Conservation (phyloP, 64 coral and sea anemone species). For the Montipora efflorescens region DNA sequence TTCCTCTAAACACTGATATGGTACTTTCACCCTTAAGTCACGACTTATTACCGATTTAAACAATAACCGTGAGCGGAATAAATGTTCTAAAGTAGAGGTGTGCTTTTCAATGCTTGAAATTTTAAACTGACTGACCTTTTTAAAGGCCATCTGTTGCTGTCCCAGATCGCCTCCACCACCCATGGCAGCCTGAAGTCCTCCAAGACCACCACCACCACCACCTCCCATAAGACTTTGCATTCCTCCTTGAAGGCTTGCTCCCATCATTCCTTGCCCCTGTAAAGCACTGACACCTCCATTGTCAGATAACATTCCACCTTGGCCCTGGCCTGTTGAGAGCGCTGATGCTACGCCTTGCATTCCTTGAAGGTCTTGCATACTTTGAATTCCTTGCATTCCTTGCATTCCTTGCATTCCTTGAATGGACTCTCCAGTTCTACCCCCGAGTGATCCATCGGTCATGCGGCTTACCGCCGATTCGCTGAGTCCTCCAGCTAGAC, state of each 20-base stretch:
- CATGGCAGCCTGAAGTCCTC: not conserved
- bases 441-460: constrained; percentile 2
- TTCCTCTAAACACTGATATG: not conserved
- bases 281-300: constrained; percentile 9
- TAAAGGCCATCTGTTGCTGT: constrained; percentile 49
- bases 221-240: constrained; percentile 31
- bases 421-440: not conserved
- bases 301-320: constrained; percentile 42
- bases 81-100: no score
- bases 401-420: constrained; percentile 40
- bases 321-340: constrained; percentile 13
- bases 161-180: constrained; percentile 18
- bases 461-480: constrained; percentile 38
- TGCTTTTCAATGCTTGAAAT: not conserved
- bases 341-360: constrained; percentile 30
- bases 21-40: not conserved
- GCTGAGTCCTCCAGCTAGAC: not conserved
- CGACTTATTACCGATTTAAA: no score
- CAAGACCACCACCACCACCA: constrained; percentile 26
- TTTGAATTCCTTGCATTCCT: constrained; percentile 7
- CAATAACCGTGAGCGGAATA: no score
- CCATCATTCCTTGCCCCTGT: constrained; percentile 41
- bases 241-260: constrained; percentile 28
- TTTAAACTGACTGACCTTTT: constrained; percentile 18
- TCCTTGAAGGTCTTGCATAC: not conserved